Conservation (phyloP, 2,113 vertebrate species). For the Ariopsis seemanni region DNA sequence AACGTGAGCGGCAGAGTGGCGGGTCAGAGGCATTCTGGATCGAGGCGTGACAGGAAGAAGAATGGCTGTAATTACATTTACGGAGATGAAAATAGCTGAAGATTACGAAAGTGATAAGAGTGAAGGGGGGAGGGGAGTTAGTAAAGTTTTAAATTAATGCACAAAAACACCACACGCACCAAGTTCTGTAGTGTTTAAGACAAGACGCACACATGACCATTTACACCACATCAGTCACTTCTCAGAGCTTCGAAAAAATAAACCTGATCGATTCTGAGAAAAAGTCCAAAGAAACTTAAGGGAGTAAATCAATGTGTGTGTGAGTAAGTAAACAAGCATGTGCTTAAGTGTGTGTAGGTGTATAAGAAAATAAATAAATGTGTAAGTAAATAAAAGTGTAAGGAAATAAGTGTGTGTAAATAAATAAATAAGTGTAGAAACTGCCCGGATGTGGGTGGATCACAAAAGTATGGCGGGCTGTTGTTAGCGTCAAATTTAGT, state of each 20-base stretch:
- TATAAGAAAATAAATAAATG: background rate
- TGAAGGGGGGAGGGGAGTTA: background rate
- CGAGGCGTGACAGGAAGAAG: conserved; percentile 70
- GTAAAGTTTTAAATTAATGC: background rate
- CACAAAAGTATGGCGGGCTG: no score
- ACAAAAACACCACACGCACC: background rate
- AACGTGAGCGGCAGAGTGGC: conserved; percentile 73
- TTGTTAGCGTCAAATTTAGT: no score
- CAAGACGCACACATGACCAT: no score
- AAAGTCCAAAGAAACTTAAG: background rate
- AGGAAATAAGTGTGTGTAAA: background rate
- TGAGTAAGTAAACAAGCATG: no score
- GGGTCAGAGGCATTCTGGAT: conserved; percentile 62
- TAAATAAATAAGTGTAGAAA: background rate
- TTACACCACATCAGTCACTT: no score
- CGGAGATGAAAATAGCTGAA: conserved; percentile 69
- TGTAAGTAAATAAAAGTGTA: background rate
- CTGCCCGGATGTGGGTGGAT: no score
- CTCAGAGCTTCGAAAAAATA: no score
- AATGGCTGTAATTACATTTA: conserved; percentile 72
- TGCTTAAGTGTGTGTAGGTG: background rate
- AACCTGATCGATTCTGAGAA: background rate
- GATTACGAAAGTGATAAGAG: conserved; percentile 65
- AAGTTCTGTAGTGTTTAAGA: background rate
- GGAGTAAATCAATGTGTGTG: no score